Evolutionary conservation across 2,113 vertebrate species (phyloP), one percentile per base, ranked within the genome.

Genomic region (Notothenia coriiceps): DNA sequence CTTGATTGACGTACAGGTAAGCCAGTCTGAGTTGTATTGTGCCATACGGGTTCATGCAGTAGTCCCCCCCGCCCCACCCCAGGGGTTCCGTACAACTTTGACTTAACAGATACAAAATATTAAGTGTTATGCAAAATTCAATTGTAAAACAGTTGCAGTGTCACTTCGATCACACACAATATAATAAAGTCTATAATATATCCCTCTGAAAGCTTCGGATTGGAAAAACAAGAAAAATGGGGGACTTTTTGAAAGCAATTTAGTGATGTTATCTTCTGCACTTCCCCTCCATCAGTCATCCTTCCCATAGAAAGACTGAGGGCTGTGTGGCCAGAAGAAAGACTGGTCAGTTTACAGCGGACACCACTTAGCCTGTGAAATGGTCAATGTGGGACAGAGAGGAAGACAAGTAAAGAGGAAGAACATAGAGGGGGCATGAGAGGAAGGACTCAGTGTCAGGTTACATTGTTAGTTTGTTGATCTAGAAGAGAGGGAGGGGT

Each of bases 261-360:
- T 80, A 67, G 59, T 68, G 77, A 89, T 88, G 59, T 69, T 83
- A 89, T 91, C 88, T 65, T 64, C 77, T 54, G 14, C 25, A 56
- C 63, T 1, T 64, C n/a, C 49, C 35, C 43, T 72, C 71, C 66
- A 71, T 74, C 74, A 68, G 46, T 62, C 74, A 59, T 70, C 44
- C 10, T 73, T 55, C 8, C 46, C 15, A 77, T 65, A 76, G 15
- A 22, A 49, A 44, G 64, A 79, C 17, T 33, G 57, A 49, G 33
- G 46, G 59, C 63, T 79, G 78, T 82, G 72, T 40, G 61, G 59
- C 69, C 25, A 43, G 84, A 54, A 57, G 59, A 76, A 82, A 49
- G 71, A 77, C 25, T 43, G 77, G 71, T 86, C 83, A 86, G 49
- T 76, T 86, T 69, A 69, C 50, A 84, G 76, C 69, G 49, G 70